Conservation (phyloP, 2,113 vertebrate species). For the Globicephala melas region DNA sequence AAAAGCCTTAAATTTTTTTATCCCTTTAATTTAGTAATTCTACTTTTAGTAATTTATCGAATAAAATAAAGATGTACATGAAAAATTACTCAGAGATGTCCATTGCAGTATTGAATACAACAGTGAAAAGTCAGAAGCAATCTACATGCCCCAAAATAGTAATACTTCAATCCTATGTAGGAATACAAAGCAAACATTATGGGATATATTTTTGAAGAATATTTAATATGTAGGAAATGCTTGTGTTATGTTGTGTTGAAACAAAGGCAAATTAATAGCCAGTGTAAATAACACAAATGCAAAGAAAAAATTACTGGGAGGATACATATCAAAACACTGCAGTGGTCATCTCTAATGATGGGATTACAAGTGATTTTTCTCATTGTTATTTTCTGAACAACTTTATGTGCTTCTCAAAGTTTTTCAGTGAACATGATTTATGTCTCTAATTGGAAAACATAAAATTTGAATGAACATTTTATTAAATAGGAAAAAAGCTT, state of each 20-base stretch:
- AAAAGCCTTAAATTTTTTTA: neutral
- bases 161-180: neutral
- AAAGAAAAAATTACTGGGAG: neutral
- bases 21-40: slow-evolving; percentile 19
- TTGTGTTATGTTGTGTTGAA: neutral
- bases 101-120: neutral
- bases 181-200: neutral
- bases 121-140: neutral
- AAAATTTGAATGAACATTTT: neutral
- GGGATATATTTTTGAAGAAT: neutral
- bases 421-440: neutral
- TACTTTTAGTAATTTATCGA: neutral
- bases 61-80: neutral
- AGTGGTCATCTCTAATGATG: neutral
- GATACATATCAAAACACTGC: neutral
- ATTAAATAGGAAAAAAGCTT: neutral
- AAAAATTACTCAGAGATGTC: neutral
- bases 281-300: neutral
- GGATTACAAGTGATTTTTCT: neutral
- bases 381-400: neutral
- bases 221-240: neutral
- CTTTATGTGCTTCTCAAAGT: neutral
- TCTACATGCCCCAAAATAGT: neutral
- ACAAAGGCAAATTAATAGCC: neutral
- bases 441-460: neutral